These are phyloP conservation scores for Lapara coniferarum DNA, from an alignment of 2,888 invertebrate genomes.

Conservation along the genomic window DNA sequence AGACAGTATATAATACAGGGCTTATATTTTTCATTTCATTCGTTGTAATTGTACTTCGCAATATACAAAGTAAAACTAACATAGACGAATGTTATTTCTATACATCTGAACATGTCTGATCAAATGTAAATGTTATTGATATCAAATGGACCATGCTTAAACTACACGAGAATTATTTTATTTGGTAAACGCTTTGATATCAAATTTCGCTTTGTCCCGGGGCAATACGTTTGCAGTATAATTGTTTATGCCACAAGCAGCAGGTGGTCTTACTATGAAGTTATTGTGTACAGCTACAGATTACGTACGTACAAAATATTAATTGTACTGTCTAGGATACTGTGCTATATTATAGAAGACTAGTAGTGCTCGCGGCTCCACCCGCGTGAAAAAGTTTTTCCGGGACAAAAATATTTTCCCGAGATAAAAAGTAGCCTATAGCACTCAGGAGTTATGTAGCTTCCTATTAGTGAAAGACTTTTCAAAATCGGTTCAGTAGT, in stretches of 20 bases:
- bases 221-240: conserved; percentile 6
- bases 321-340: neutral
- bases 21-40: too few species aligned
- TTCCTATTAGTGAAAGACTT: too few species aligned
- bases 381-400: too few species aligned
- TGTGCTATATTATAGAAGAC: too few species aligned
- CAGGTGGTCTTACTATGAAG: neutral
- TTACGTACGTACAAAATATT: neutral
- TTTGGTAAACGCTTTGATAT: conserved; percentile 23
- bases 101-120: neutral
- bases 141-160: neutral
- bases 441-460: too few species aligned
- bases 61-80: neutral
- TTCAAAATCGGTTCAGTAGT: too few species aligned
- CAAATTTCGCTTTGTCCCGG: neutral
- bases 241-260: neutral
- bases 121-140: conserved; percentile 7
- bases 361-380: too few species aligned
- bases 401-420: too few species aligned
- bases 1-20: too few species aligned
- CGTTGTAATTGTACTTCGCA: neutral
- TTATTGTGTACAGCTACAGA: neutral
- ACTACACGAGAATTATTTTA: conserved; percentile 16
- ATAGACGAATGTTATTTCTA: neutral
- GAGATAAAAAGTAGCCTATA: too few species aligned